Evolutionary conservation across 2,888 invertebrate species (phyloP).

Genomic region (Drosophila melanosoma): DNA sequence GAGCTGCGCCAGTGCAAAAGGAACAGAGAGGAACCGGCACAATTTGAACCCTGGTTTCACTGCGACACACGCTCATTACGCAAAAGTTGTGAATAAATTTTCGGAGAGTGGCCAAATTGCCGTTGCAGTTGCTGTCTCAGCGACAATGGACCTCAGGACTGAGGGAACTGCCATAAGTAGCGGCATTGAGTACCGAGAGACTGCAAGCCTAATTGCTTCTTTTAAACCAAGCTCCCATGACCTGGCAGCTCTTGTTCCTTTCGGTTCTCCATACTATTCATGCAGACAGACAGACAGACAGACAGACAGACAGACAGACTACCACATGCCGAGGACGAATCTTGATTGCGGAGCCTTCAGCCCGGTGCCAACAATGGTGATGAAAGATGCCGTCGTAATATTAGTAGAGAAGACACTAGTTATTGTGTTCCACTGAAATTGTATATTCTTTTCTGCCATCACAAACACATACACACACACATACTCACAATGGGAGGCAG

Average conservation of each 20-base stretch:
- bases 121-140: constrained; percentile 33
- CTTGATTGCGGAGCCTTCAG: constrained; percentile 38
- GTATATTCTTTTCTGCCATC: constrained; percentile 29
- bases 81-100: constrained; percentile 68
- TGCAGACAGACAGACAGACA: constrained; percentile 13
- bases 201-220: constrained; percentile 37
- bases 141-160: constrained; percentile 14
- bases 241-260: constrained; percentile 20
- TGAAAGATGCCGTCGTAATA: constrained; percentile 37
- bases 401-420: constrained; percentile 25
- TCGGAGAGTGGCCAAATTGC: constrained; percentile 32
- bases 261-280: constrained; percentile 7
- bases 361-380: constrained; percentile 31
- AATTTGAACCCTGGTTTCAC: constrained; percentile 46
- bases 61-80: constrained; percentile 71
- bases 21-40: constrained; percentile 28
- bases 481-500: constrained; percentile 13
- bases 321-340: constrained; percentile 28
- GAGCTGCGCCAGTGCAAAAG: constrained; percentile 59
- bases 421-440: constrained; percentile 38
- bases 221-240: constrained; percentile 31
- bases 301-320: constrained; percentile 13
- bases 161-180: constrained; percentile 8
- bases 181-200: constrained; percentile 1
- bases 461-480: not conserved